Evolutionary conservation across 2,888 invertebrate genomes (phyloP), one percentile per base, ranked within the genome.

Genomic region (Nemapogon koenigi): DNA sequence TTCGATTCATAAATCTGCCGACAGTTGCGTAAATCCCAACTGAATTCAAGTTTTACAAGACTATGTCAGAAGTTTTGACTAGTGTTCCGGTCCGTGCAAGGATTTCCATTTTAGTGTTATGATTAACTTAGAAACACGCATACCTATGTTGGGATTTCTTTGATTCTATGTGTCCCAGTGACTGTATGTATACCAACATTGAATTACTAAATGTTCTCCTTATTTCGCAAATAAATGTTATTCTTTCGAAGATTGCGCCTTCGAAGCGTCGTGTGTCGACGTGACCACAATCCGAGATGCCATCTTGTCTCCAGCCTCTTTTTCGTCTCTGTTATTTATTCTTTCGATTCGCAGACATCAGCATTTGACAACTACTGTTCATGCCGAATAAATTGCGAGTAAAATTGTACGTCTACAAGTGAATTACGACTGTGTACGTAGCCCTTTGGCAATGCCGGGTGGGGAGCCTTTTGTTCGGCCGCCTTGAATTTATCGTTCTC

Each of bases 301-400:
- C 46, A 35, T 51, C 55, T 63, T 65, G 66, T 71, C 70, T 69
- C 53, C 64, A 56, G 61, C 60, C 60, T 63, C 58, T 60, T 55
- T 57, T 59, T 63, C 65, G 57, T 63, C 65, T 69, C 70, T 69
- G 65, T 73, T 70, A 73, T 72, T 72, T 73, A 69, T 75, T 70
- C 63, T 57, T 62, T 52, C 60, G 60, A 70, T 71, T 67, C 64
- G 62, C 60, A 55, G 58, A 63, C 69, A 71, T 75, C 68, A 75
- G 73, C 73, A 50, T 66, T 75, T 67, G 75, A 75, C 76, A 71
- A 75, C 66, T 71, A 68, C 67, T 69, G 70, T 73, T 67, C 63
- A 67, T 69, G 64, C 53, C 60, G 66, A 68, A 69, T 72, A 72
- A 71, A 75, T 71, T 68, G 64, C 61, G 61, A 59, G 62, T 65